Evolutionary conservation across 2,113 vertebrate genomes (phyloP).

Genomic region (Percina caprodes): DNA sequence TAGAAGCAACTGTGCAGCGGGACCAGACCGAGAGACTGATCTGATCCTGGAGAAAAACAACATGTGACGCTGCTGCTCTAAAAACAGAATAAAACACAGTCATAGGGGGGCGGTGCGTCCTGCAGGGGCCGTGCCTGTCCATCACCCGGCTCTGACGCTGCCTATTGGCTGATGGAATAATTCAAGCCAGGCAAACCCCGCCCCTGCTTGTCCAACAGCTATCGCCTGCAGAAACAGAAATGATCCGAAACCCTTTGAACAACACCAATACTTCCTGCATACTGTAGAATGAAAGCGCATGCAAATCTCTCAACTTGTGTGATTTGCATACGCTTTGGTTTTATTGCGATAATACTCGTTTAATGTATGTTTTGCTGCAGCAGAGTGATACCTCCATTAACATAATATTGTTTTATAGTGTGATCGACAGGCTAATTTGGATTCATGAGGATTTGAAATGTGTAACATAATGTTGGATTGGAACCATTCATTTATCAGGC

Average conservation of each 20-base stretch:
- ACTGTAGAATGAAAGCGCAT: conserved; percentile 7
- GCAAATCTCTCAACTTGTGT: not conserved
- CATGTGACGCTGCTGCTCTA: conserved; percentile 90
- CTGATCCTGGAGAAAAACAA: conserved; percentile 93
- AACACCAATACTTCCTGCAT: conserved; percentile 12
- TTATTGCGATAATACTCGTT: too few species aligned
- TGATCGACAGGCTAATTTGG: conserved; percentile 4
- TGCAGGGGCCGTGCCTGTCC: conserved; percentile 75
- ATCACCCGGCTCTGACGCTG: conserved; percentile 22
- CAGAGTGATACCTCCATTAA: not conserved
- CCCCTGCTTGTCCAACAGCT: conserved; percentile 29
- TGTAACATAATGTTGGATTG: conserved; percentile 33
- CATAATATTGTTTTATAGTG: not conserved
- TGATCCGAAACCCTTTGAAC: conserved; percentile 24
- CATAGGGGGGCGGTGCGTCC: conserved; percentile 76
- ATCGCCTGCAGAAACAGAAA: conserved; percentile 49
- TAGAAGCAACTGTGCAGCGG: conserved; percentile 69
- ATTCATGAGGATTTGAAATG: conserved; percentile 38
- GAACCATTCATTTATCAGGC: conserved; percentile 44
- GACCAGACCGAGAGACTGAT: conserved; percentile 80
- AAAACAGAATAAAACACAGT: conserved; percentile 81
- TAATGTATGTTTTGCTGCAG: not conserved
- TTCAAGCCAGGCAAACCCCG: conserved; percentile 32
- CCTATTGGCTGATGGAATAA: conserved; percentile 59
- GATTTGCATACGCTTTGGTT: too few species aligned